Conservation (phyloP, 2,888 invertebrate genomes). For the Xestia sexstrigata region DNA sequence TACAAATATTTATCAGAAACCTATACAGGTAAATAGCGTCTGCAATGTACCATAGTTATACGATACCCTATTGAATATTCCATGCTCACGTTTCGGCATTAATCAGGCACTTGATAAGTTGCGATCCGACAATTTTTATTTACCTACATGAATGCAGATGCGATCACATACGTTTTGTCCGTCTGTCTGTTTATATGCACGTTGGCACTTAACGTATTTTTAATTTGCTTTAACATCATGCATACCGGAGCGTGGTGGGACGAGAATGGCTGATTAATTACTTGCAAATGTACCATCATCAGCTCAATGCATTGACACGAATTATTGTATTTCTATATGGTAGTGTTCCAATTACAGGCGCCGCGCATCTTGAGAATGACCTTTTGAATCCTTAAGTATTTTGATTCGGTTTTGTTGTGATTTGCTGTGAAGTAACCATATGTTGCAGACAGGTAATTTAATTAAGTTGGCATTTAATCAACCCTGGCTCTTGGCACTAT, state of each 20-base stretch:
- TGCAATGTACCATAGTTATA: constrained; percentile 51
- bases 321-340: constrained; percentile 50
- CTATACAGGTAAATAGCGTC: constrained; percentile 8
- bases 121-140: constrained; percentile 56
- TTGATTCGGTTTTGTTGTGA: constrained; percentile 43
- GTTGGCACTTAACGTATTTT: constrained; percentile 69
- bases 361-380: constrained; percentile 51
- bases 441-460: constrained; percentile 9
- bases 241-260: constrained; percentile 58
- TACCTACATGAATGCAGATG: constrained; percentile 62
- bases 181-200: constrained; percentile 58
- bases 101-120: constrained; percentile 56
- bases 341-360: constrained; percentile 38
- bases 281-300: constrained; percentile 59
- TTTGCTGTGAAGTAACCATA: constrained; percentile 33
- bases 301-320: constrained; percentile 49
- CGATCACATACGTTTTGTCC: constrained; percentile 66
- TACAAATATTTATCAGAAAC: constrained; percentile 25
- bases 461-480: constrained; percentile 23
- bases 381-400: constrained; percentile 43
- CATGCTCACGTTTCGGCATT: constrained; percentile 59
- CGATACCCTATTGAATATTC: constrained; percentile 52
- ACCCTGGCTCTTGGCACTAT: neutral
- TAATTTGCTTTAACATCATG: constrained; percentile 67
- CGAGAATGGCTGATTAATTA: constrained; percentile 69